These are phyloP conservation scores for Ramazzottius varieornatus DNA, from an alignment of 2,888 invertebrate species.

Conservation along the genomic window DNA sequence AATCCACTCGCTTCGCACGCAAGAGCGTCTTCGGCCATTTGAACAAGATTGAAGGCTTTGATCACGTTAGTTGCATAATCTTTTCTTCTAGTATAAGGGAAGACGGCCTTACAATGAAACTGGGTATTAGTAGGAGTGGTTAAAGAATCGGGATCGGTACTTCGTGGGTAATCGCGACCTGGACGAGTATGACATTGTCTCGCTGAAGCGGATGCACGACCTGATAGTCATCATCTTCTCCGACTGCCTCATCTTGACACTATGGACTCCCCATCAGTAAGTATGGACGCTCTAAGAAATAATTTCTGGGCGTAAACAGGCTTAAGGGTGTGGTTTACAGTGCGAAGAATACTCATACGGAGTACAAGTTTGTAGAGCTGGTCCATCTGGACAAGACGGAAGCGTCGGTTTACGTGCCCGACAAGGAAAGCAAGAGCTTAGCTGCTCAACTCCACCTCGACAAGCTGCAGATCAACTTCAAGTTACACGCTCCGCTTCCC, in stretches of 20 bases:
- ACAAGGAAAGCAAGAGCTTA: neutral
- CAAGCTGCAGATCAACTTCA: no score
- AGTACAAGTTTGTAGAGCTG: neutral
- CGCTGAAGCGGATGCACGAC: neutral
- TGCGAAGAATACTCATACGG: neutral
- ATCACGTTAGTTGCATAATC: neutral
- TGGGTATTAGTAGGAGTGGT: no score
- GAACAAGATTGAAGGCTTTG: neutral
- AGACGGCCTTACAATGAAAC: no score
- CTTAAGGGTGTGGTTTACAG: neutral
- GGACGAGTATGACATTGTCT: neutral
- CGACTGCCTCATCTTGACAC: neutral
- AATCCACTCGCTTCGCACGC: neutral
- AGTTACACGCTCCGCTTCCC: no score
- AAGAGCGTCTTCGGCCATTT: neutral
- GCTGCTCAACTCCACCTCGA: no score
- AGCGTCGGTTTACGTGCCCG: neutral
- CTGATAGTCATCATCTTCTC: neutral
- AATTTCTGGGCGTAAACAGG: neutral
- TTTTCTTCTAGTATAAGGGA: no score
- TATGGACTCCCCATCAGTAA: neutral
- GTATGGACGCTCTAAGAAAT: neutral
- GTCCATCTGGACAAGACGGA: neutral
- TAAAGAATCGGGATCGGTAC: neutral
- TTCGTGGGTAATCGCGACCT: neutral